Conservation (phyloP, 2,113 vertebrate genomes). For the Oreotrochilus melanogaster region DNA sequence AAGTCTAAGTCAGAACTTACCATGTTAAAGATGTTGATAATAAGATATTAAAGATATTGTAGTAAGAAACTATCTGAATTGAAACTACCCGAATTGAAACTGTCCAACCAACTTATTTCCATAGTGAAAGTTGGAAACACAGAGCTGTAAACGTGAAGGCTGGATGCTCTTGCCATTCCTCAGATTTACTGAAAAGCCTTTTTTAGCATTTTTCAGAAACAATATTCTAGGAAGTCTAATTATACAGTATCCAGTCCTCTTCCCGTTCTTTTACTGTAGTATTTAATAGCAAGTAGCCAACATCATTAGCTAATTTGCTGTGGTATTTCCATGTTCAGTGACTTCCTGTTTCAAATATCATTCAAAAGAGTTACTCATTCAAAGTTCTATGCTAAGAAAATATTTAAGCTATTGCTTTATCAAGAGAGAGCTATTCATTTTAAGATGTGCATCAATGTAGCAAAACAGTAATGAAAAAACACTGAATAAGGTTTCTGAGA, state of each 20-base stretch:
- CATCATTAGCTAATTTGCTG: slow-evolving; percentile 2
- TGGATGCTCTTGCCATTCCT: neutral
- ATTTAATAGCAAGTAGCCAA: neutral
- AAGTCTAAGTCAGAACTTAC: neutral
- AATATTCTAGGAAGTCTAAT: neutral
- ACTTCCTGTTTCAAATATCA: neutral
- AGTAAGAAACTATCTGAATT: neutral
- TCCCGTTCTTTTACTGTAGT: neutral
- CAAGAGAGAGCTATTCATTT: neutral
- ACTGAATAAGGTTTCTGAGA: neutral
- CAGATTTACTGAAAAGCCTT: neutral
- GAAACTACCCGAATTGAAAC: neutral
- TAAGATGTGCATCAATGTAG: neutral
- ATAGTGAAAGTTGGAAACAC: neutral
- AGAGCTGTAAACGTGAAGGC: neutral
- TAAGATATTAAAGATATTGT: neutral
- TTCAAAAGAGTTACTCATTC: neutral
- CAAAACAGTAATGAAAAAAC: neutral
- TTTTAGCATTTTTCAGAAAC: neutral
- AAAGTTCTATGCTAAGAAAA: neutral
- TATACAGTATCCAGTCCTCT: neutral
- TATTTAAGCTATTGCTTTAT: neutral
- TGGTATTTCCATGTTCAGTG: neutral
- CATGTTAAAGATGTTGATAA: neutral
- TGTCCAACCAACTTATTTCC: neutral